A percentile compares a stretch with the other conserved stretches of the same genome.
phyloP scores from a whole-genome alignment of 1,140 invertebrate species.

The Goniozus legneri region DNA sequence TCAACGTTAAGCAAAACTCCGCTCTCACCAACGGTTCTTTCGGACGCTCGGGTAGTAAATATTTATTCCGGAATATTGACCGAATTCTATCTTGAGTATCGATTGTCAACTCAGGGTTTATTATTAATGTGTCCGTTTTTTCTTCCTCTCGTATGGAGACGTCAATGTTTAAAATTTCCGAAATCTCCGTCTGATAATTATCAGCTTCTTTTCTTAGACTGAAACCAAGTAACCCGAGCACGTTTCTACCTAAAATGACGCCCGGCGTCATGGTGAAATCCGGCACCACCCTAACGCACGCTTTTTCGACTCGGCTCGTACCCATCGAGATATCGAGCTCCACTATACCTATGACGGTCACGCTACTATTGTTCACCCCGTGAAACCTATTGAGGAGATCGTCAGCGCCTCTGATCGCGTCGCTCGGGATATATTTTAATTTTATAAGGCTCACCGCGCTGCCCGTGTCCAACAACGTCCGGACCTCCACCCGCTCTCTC shows the following conservation, averaged over 20 bases:
- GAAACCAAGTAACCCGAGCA: not conserved
- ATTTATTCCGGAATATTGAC: not conserved
- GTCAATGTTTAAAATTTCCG: not conserved
- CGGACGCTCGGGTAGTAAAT: not conserved
- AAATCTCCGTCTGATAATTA: not conserved
- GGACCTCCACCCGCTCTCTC: not conserved
- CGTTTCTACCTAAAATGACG: not conserved
- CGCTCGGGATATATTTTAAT: not conserved
- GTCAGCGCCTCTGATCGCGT: not conserved
- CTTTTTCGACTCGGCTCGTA: not conserved
- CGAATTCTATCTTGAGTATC: not conserved
- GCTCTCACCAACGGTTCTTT: not conserved
- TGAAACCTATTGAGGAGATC: not conserved
- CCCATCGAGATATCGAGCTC: not conserved
- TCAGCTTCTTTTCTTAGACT: not conserved
- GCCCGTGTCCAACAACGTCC: not conserved
- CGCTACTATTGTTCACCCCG: not conserved
- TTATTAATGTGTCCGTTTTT: not conserved
- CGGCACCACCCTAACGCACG: not conserved
- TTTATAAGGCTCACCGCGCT: not conserved
- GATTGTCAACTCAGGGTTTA: not conserved
- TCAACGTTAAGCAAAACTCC: slow-evolving; percentile 7
- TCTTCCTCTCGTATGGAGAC: not conserved
- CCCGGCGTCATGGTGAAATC: not conserved
- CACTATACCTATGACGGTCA: not conserved